Base-by-base conservation (phyloP, 2,888 invertebrate genomes). In the Camponotus fellah region DNA sequence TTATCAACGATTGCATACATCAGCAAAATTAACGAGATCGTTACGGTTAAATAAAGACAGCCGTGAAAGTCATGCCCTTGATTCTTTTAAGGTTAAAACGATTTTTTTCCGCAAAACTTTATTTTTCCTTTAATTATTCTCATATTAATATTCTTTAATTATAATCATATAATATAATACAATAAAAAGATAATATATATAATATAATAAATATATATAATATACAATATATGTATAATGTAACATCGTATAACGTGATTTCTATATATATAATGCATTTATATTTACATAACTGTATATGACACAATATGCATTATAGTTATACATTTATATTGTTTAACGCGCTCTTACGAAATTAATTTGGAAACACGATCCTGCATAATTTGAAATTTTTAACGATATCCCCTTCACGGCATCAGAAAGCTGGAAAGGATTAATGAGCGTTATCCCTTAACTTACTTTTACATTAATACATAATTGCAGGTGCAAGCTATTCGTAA, bases 381-480 rank as follows among this genome's bases (percentile, higher is more conserved):
- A 21, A 37, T 43, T 49, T 17, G n/a, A 53, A 34, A 69, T 34
- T 49, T 79, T 79, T 60, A 60, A 60, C 46, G 71, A 60, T 60
- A 37, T 37, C 26, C 10, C 26, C 37, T 14, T 9, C 32, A 32
- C 10, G n/a, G 21, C 34, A 71, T 60, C 71, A 1, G 37, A 8
- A 46, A 79, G 34, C 79, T 79, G 46, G 60, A 79, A 71, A 72
- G 72, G 72, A 53, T 71, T 79, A 79, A 79, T 71, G 79, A 79
- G 58, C 58, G 60, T 79, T 72, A 60, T 60, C 58, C 34, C 46
- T 43, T 60, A 72, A 80, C 46, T 72, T 37, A 72, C 79, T 72
- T 46, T 80, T 58, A 79, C 58, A 79, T 71, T 72, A 80, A 80
- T 60, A 72, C 26, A 60, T 80, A 72, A 80, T 72, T 80, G 72